These are phyloP conservation scores for Amphimedon queenslandica DNA, from an alignment of 37 sponge, comb jelly and placozoan species.

Conservation along the genomic window DNA sequence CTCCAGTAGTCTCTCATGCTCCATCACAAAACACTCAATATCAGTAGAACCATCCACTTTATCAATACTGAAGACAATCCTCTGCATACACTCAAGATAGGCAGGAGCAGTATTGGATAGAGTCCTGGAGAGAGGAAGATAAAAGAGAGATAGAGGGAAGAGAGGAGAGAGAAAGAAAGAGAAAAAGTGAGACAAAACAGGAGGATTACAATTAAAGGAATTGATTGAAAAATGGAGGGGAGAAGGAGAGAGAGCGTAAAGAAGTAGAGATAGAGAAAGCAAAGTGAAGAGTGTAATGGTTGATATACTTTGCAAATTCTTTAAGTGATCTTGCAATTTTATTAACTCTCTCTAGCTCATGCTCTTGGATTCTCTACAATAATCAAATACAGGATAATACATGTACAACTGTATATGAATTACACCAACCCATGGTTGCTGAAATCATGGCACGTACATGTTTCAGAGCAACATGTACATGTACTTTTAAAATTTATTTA, in stretches of 20 bases:
- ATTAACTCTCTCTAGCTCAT: conserved; percentile 55
- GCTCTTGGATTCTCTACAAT: conserved; percentile 26
- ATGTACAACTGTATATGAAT: not conserved
- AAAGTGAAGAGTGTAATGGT: too few relatives aligned
- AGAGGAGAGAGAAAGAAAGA: not conserved
- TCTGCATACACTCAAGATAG: conserved; percentile 82
- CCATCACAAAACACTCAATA: conserved; percentile 61
- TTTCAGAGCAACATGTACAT: too few relatives aligned
- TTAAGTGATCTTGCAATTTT: conserved; percentile 41
- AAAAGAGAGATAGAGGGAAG: not conserved
- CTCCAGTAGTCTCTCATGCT: conserved; percentile 28
- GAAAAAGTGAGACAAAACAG: not conserved
- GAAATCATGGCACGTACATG: too few relatives aligned
- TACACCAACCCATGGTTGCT: too few relatives aligned
- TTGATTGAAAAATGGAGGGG: too few relatives aligned
- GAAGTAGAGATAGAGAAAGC: too few relatives aligned
- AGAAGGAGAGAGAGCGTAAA: too few relatives aligned
- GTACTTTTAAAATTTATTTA: too few relatives aligned
- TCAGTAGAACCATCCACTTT: conserved; percentile 65
- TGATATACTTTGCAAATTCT: conserved; percentile 58
- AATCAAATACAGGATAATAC: not conserved
- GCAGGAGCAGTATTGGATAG: conserved; percentile 87
- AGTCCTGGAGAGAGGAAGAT: conserved; percentile 31
- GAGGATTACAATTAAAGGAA: too few relatives aligned
- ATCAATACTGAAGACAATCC: conserved; percentile 62